phyloP scores from a whole-genome alignment of 2,888 invertebrate genomes.

The Amblyjoppa proteus region DNA sequence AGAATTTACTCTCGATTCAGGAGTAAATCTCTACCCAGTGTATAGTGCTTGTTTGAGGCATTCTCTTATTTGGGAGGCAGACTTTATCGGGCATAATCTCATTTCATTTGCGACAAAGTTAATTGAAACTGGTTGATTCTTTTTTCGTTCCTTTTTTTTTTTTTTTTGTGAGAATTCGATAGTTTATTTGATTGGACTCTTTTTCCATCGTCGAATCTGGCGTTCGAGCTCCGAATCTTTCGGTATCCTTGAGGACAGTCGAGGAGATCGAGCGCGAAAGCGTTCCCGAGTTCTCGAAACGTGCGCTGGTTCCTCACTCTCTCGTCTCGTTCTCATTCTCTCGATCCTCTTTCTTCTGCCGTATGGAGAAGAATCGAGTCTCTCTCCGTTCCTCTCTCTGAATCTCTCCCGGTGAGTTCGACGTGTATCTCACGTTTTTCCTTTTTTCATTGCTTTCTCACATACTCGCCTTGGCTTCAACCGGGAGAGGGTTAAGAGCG shows the following conservation, averaged over 20 bases:
- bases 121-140: neutral
- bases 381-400: constrained; percentile 18
- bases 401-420: constrained; percentile 28
- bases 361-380: constrained; percentile 20
- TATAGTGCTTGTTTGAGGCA: too few species aligned
- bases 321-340: constrained; percentile 59
- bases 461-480: constrained; percentile 51
- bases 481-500: constrained; percentile 69
- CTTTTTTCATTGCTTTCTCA: constrained; percentile 52
- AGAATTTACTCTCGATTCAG: too few species aligned
- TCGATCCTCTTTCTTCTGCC: constrained; percentile 32
- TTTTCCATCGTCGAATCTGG: constrained; percentile 32
- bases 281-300: constrained; percentile 18
- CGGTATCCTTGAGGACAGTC: constrained; percentile 15
- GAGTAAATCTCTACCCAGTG: too few species aligned
- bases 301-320: constrained; percentile 27
- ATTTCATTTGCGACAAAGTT: neutral
- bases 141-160: constrained; percentile 2
- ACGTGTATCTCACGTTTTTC: constrained; percentile 52
- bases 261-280: constrained; percentile 5
- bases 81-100: neutral
- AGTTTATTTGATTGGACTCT: constrained; percentile 22
- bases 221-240: constrained; percentile 37
- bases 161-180: constrained; percentile 7
- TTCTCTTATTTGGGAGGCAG: neutral